Evolutionary conservation across 2,797 vertebrate genomes (phyloP).

Genomic region (Pangasius macronema): DNA sequence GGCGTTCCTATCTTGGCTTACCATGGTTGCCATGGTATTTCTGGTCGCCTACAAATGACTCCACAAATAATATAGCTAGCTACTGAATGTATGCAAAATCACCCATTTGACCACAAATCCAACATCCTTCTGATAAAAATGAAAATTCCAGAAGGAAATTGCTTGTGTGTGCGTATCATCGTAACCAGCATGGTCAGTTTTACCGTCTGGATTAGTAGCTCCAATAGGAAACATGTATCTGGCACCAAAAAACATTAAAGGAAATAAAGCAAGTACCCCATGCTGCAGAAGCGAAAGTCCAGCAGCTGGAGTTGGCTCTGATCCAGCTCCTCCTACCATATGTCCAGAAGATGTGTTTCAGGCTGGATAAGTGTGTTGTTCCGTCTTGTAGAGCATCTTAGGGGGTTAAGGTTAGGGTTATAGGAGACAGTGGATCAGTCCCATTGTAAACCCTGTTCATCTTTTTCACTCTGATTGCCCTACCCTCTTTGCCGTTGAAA

Average conservation of each 20-base stretch:
- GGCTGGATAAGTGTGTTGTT: not conserved
- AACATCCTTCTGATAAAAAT: not conserved
- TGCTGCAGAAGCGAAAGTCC: not conserved
- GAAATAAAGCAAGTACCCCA: not conserved
- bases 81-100: not conserved
- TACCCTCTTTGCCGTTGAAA: not conserved
- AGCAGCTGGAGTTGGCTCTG: not conserved
- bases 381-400: not conserved
- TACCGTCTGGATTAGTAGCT: not conserved
- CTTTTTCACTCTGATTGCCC: not conserved
- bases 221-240: not conserved
- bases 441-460: not conserved
- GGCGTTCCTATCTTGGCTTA: not conserved
- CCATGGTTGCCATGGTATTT: not conserved
- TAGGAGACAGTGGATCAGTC: not conserved
- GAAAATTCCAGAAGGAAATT: not conserved
- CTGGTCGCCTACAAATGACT: not conserved
- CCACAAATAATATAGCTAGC: not conserved
- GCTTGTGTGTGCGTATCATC: not conserved
- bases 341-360: not conserved
- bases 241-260: not conserved
- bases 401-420: not conserved
- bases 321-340: not conserved
- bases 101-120: not conserved
- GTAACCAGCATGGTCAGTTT: not conserved